phyloP scores from a whole-genome alignment of 2,888 invertebrate species.

The Epicampocera succincta region DNA sequence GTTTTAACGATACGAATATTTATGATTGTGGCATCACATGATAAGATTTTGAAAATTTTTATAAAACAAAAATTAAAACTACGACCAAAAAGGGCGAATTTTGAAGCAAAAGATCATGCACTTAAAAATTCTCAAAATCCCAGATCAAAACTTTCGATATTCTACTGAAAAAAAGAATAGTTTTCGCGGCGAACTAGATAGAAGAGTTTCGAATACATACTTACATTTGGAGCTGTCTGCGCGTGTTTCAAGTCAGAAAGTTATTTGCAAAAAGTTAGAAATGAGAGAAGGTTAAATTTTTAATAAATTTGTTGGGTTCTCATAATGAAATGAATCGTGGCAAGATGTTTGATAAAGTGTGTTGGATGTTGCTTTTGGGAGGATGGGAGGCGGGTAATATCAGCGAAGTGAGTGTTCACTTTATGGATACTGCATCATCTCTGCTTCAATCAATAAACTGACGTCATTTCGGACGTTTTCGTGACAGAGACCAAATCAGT shows the following conservation, averaged over 20 bases:
- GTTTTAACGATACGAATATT: no score
- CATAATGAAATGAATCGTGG: neutral
- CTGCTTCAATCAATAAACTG: slow-evolving; percentile 22
- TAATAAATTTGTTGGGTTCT: neutral
- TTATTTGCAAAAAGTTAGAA: slow-evolving; percentile 70
- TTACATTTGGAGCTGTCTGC: slow-evolving; percentile 82
- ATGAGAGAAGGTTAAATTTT: slow-evolving; percentile 19
- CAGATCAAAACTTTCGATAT: neutral
- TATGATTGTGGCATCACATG: no score
- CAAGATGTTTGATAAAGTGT: slow-evolving; percentile 3
- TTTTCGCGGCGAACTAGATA: neutral
- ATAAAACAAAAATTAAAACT: neutral
- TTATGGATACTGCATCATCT: neutral
- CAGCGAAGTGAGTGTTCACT: slow-evolving; percentile 7
- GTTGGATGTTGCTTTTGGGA: neutral
- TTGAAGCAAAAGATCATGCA: neutral
- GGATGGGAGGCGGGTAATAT: neutral
- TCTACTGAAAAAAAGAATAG: neutral
- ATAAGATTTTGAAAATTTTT: neutral
- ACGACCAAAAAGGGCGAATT: neutral
- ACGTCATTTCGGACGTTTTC: slow-evolving; percentile 35
- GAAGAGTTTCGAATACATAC: slow-evolving; percentile 72
- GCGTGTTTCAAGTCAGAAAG: slow-evolving; percentile 77
- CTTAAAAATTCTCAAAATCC: neutral
- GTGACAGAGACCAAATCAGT: slow-evolving; percentile 5